Evolutionary conservation across 2,888 invertebrate species (phyloP).

Genomic region (Coremacera marginata): DNA sequence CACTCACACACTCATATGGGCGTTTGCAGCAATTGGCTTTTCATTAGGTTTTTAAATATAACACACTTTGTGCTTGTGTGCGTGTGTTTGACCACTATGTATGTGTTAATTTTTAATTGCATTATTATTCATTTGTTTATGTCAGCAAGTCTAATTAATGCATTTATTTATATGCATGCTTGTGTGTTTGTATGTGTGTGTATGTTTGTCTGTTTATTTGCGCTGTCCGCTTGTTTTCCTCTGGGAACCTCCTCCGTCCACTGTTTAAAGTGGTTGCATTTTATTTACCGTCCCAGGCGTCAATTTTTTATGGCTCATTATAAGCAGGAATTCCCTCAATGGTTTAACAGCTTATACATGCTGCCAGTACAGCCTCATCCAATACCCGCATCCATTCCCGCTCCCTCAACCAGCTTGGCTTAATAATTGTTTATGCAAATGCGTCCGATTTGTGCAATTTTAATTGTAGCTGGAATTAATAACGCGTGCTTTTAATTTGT

Average conservation of each 20-base stretch:
- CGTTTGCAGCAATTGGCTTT: neutral
- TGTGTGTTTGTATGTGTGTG: neutral
- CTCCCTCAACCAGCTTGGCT: neutral
- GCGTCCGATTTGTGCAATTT: conserved; percentile 16
- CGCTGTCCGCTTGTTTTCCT: neutral
- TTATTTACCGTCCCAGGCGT: neutral
- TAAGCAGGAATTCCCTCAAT: too few species aligned
- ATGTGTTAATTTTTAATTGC: conserved; percentile 14
- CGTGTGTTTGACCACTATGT: neutral
- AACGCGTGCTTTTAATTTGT: conserved; percentile 20
- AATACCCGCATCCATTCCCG: neutral
- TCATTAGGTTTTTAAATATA: neutral
- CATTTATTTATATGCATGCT: neutral
- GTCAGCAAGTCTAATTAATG: neutral
- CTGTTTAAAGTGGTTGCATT: neutral
- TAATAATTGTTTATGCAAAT: conserved; percentile 23
- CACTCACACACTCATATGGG: neutral
- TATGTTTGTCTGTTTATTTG: neutral
- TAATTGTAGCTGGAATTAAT: conserved; percentile 27
- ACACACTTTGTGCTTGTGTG: neutral
- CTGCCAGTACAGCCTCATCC: neutral
- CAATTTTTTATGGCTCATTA: too few species aligned
- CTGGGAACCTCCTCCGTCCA: neutral
- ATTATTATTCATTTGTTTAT: conserved; percentile 10
- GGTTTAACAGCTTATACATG: too few species aligned